Evolutionary conservation across 1,140 invertebrate genomes (phyloP).

Genomic region (Diachasma alloeum): DNA sequence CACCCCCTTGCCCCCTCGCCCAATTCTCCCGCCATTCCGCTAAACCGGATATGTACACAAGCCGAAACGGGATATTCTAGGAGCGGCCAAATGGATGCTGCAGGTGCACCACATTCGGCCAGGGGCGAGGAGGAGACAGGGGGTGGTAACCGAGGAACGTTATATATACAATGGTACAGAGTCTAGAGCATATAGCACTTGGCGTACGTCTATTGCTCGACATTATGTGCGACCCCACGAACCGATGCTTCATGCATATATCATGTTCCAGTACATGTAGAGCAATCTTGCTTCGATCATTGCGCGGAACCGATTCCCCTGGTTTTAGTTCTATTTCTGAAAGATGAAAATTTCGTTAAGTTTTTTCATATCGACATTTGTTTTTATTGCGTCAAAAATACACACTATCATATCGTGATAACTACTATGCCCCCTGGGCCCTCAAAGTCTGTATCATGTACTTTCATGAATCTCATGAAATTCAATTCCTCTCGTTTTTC

Average conservation of each 20-base stretch:
- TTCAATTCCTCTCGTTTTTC: no score
- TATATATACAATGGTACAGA: not conserved
- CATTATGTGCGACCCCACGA: not conserved
- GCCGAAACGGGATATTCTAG: not conserved
- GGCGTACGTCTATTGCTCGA: not conserved
- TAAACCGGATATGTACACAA: conserved; percentile 5
- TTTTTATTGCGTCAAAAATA: no score
- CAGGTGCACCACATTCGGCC: not conserved
- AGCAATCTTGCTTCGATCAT: not conserved
- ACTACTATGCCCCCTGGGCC: no score
- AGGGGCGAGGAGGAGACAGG: not conserved
- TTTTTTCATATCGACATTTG: no score
- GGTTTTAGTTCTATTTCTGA: no score
- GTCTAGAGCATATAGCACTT: not conserved
- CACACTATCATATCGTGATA: no score
- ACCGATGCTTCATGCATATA: not conserved
- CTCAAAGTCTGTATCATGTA: no score
- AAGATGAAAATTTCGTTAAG: no score
- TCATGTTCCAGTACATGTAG: no score
- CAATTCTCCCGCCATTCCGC: not conserved
- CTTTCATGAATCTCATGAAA: no score
- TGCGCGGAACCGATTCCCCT: no score
- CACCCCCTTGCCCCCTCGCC: not conserved
- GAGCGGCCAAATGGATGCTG: not conserved
- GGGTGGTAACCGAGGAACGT: not conserved